Evolutionary conservation across 2,888 invertebrate genomes (phyloP).

Genomic region (Leucania comma): DNA sequence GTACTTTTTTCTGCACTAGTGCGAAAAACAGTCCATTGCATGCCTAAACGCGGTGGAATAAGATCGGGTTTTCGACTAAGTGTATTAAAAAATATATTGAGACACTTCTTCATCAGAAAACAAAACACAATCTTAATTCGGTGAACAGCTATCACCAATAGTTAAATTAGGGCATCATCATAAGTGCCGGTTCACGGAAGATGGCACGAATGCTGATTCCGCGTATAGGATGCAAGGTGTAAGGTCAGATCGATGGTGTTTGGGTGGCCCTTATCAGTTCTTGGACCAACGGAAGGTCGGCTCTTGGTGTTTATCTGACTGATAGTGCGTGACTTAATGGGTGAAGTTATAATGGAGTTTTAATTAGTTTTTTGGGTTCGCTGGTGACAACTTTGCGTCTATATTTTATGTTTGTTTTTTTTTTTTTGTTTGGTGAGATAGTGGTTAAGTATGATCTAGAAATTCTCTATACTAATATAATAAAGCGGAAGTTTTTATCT

Average conservation of each 20-base stretch:
- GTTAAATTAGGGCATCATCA: conserved; percentile 36
- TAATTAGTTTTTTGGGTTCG: conserved; percentile 32
- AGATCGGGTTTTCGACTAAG: no score
- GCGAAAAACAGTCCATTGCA: no score
- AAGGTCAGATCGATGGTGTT: conserved; percentile 55
- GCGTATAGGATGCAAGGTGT: conserved; percentile 77
- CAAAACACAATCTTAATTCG: conserved; percentile 36
- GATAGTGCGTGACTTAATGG: conserved; percentile 59
- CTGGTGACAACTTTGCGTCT: not conserved
- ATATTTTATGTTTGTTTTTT: not conserved
- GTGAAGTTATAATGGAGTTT: conserved; percentile 25
- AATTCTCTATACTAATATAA: no score
- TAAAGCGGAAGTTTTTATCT: no score
- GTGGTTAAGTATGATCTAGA: not conserved
- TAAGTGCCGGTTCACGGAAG: conserved; percentile 42
- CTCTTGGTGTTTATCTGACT: conserved; percentile 53
- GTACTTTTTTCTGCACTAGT: no score
- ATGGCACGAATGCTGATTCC: conserved; percentile 63
- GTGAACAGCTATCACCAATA: conserved; percentile 41
- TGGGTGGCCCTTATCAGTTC: conserved; percentile 71
- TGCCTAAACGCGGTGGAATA: no score
- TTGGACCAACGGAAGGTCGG: conserved; percentile 69
- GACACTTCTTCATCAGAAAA: conserved; percentile 33
- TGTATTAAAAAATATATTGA: not conserved
- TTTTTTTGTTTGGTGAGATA: not conserved